Base-by-base conservation (phyloP, 2,113 vertebrate species). In the Pagrus major region DNA sequence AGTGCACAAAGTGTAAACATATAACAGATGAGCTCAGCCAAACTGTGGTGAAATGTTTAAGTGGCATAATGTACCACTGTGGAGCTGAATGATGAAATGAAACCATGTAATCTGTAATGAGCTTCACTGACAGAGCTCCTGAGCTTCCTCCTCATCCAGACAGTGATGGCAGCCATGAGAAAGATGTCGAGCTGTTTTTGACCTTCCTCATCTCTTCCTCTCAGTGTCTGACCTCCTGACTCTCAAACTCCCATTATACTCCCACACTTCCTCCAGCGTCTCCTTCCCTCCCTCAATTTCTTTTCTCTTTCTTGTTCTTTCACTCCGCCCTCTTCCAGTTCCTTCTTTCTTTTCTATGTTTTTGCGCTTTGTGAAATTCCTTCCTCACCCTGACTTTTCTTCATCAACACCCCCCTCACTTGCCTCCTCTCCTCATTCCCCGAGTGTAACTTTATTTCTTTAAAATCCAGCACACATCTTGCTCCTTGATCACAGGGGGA, bases 401-500 rank as follows among this genome's bases (percentile, higher is more conserved):
- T 61, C 11, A 44, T 37, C 23, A 39, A 20, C 21, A 12, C n/a
- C n/a, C n/a, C 6, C 37, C 37, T 70, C 31, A 47, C 46, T 47
- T 71, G 15, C 18, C 25, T 37, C 25, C 27, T 25, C 42, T 35
- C 9, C 9, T 54, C 11, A 35, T 12, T 52, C 27, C 37, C 31
- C 1, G 29, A 27, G 31, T 63, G 42, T 47, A 23, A 31, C 41
- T 73, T 52, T 12, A 31, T 16, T 70, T 21, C 37, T 52, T 33
- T 21, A 39, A 29, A 11, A 39, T 49, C 35, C 35, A 29, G 55
- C 58, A 33, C 12, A 6, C 44, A 59, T 66, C 33, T 10, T 47
- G 51, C 77, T 69, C 35, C 35, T 39, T 29, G 51, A 74, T 89
- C 76, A 76, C 85, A 76, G 35, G n/a, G n/a, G 85, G 86, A 85